Evolutionary conservation across 2,113 vertebrate species (phyloP).

Genomic region (Monopterus albus): DNA sequence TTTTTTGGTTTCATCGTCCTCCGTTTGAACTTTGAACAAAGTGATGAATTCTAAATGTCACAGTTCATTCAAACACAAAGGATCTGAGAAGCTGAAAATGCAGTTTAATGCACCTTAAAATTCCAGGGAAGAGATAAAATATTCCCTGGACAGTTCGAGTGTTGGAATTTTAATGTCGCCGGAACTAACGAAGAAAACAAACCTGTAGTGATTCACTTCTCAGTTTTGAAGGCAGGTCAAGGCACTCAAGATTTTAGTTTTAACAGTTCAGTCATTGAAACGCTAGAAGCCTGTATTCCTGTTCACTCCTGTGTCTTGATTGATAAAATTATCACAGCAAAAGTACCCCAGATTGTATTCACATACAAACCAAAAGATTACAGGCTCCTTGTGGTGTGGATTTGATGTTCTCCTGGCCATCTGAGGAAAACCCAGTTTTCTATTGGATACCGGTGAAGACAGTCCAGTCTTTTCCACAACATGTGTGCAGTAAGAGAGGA

Average conservation of each 20-base stretch:
- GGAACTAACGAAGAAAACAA: conserved; percentile 3
- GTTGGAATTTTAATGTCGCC: neutral
- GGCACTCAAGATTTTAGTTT: no score
- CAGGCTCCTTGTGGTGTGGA: neutral
- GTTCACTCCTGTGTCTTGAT: neutral
- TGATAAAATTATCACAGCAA: neutral
- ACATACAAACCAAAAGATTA: neutral
- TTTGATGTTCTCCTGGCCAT: neutral
- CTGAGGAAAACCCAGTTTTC: neutral
- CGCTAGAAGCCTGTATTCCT: neutral
- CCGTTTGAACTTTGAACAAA: neutral
- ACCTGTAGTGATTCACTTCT: neutral
- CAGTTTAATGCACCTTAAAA: conserved; percentile 20
- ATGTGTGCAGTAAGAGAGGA: conserved; percentile 35
- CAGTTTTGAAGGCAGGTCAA: neutral
- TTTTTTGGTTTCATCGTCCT: neutral
- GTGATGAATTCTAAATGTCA: neutral
- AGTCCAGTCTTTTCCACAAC: neutral
- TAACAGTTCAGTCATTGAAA: neutral
- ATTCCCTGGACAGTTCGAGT: neutral
- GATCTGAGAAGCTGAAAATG: neutral
- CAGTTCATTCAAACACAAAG: neutral
- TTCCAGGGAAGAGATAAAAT: neutral
- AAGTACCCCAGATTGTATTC: conserved; percentile 30
- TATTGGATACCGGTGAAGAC: neutral